Evolutionary conservation across 2,797 vertebrate genomes (phyloP), one percentile per base, ranked within the genome.

Genomic region (Acipenser transmontanus): DNA sequence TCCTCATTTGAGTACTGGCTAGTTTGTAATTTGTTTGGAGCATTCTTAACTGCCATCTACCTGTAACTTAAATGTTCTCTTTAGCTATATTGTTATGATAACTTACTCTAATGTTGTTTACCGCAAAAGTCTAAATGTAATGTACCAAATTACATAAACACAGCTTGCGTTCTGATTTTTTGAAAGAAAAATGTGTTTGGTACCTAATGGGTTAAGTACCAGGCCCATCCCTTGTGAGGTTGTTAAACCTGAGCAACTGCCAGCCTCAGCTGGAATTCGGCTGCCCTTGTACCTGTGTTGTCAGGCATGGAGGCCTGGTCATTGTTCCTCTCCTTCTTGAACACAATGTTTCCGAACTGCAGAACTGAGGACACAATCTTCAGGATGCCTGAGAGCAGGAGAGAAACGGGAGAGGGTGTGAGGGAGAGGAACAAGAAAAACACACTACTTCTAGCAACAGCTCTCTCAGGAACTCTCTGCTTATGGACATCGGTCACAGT

Each of bases 271-370:
- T 17, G 11, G 13, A 60, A 13, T 54, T 61, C 8, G 48, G 47
- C 50, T 14, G 11, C 12, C 62, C 51, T 81, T 80, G 78, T 76
- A 99, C 97, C 96, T 47, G 97, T 99, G 77, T 97, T 96, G 52
- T 99, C 97, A 0, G 96, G 97, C 97, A 99, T 98, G 57, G 95
- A 97, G 1, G 97, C 97, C 79, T 98, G 96, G 73, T 98, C 96
- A 61, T 97, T 97, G 77, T 96, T 98, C 75, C 96, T 93, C 77
- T 98, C 97, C 74, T 96, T 98, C 83, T 98, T 98, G 86, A 98
- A 98, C 78, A 93, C 91, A 9, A 98, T 97, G 67, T 99, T 99
- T 60, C 97, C 97, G 50, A 99, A 88, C 68, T 98, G 95, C 64
- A 98, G 90, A 68, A 98, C 96, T 0, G 93, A 91, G 7, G 97